Evolutionary conservation across 2,113 vertebrate species (phyloP).

Genomic region (Casuarius casuarius): DNA sequence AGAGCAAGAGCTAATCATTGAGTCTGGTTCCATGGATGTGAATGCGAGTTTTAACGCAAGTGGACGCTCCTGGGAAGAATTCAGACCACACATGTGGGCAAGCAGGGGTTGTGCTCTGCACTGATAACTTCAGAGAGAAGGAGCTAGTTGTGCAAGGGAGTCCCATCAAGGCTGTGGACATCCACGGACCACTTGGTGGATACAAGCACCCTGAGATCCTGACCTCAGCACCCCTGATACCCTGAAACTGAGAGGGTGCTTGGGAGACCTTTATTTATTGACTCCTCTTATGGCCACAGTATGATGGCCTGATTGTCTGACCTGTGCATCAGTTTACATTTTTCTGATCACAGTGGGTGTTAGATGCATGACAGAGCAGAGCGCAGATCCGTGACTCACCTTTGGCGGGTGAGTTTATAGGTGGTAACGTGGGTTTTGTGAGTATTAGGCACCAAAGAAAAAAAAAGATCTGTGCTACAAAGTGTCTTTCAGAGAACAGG

Average conservation of each 20-base stretch:
- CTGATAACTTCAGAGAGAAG: accelerated
- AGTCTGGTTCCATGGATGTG: background rate
- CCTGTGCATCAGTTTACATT: background rate
- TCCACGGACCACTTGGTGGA: too few relatives aligned
- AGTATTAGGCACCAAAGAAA: conserved; percentile 17
- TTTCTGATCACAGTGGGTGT: background rate
- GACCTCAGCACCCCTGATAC: background rate
- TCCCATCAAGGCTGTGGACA: background rate
- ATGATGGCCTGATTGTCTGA: background rate
- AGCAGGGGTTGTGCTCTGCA: background rate
- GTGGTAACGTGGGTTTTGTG: background rate
- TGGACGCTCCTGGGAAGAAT: background rate
- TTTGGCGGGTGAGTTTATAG: background rate
- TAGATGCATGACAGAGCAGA: background rate
- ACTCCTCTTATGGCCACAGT: background rate
- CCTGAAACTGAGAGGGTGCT: background rate
- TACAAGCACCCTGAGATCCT: background rate
- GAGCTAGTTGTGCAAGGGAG: background rate
- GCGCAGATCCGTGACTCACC: accelerated
- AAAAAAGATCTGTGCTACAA: background rate
- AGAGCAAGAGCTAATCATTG: background rate
- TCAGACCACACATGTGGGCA: background rate
- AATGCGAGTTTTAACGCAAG: background rate
- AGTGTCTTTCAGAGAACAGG: conserved; percentile 39
- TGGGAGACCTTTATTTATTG: background rate